phyloP scores from a whole-genome alignment of 2,888 invertebrate genomes.

The Andrena fulva region DNA sequence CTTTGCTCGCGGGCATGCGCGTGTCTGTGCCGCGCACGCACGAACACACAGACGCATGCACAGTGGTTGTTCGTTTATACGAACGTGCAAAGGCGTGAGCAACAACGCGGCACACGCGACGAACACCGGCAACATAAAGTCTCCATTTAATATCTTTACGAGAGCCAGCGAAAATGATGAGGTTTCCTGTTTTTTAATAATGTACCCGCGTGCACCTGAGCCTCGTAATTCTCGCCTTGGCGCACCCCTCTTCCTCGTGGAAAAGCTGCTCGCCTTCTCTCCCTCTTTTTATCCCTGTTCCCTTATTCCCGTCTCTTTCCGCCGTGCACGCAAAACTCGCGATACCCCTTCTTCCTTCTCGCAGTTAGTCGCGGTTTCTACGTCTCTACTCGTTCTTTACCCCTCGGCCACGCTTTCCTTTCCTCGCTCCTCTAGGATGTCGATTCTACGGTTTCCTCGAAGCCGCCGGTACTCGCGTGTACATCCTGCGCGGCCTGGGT shows the following conservation, averaged over 20 bases:
- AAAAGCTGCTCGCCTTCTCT: slow-evolving; percentile 57
- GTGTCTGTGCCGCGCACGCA: background rate
- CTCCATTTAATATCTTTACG: slow-evolving; percentile 84
- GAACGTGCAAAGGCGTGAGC: slow-evolving; percentile 44
- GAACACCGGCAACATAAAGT: slow-evolving; percentile 80
- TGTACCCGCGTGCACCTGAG: slow-evolving; percentile 82
- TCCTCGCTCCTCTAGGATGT: slow-evolving; percentile 30
- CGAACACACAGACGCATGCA: background rate
- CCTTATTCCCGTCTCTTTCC: slow-evolving; percentile 35
- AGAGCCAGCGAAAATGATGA: slow-evolving; percentile 82
- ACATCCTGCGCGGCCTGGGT: background rate
- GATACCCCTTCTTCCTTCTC: slow-evolving; percentile 56
- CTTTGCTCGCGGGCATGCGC: no score
- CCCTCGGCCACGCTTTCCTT: slow-evolving; percentile 25
- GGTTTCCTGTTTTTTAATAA: slow-evolving; percentile 84
- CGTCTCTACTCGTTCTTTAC: slow-evolving; percentile 55
- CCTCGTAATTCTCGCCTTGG: slow-evolving; percentile 80
- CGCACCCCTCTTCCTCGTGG: slow-evolving; percentile 37
- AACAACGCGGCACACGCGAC: slow-evolving; percentile 59
- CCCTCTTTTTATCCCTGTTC: slow-evolving; percentile 39
- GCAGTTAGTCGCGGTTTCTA: slow-evolving; percentile 37
- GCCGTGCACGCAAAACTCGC: background rate
- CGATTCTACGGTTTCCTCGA: slow-evolving; percentile 8
- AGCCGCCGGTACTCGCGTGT: background rate
- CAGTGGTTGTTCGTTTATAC: background rate